Evolutionary conservation across 2,888 invertebrate genomes (phyloP).

Genomic region (Aspidapion aeneum): DNA sequence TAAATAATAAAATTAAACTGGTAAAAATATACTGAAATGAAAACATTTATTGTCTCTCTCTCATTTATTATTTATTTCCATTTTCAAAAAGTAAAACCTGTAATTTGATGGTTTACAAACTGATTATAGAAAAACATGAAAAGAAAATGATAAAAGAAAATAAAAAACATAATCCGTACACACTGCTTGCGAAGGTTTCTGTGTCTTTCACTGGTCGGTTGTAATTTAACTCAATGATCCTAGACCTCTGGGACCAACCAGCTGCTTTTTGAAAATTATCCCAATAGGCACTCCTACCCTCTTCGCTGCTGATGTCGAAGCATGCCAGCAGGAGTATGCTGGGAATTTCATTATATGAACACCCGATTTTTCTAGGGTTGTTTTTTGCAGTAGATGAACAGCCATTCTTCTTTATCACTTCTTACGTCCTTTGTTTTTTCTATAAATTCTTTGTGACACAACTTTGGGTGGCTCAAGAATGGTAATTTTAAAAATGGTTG

Average conservation of each 20-base stretch:
- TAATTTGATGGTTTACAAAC: too few species aligned
- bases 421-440: neutral
- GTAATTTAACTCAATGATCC: neutral
- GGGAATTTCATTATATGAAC: constrained; percentile 3
- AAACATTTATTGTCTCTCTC: too few species aligned
- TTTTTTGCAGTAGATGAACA: constrained; percentile 1
- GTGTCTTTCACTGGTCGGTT: neutral
- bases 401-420: neutral
- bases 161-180: too few species aligned
- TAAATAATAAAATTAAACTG: too few species aligned
- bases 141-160: too few species aligned
- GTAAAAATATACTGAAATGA: too few species aligned
- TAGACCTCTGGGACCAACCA: constrained; percentile 8
- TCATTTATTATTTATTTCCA: too few species aligned
- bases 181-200: neutral
- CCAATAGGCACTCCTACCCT: constrained; percentile 7
- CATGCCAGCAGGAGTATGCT: constrained; percentile 2
- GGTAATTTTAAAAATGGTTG: constrained; percentile 3
- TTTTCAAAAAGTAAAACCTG: too few species aligned
- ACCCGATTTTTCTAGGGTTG: neutral
- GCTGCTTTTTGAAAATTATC: neutral
- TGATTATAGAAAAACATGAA: too few species aligned
- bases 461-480: neutral
- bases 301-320: neutral
- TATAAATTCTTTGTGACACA: neutral